Evolutionary conservation across 2,888 invertebrate genomes (phyloP).

Genomic region (Cantharis nigra): DNA sequence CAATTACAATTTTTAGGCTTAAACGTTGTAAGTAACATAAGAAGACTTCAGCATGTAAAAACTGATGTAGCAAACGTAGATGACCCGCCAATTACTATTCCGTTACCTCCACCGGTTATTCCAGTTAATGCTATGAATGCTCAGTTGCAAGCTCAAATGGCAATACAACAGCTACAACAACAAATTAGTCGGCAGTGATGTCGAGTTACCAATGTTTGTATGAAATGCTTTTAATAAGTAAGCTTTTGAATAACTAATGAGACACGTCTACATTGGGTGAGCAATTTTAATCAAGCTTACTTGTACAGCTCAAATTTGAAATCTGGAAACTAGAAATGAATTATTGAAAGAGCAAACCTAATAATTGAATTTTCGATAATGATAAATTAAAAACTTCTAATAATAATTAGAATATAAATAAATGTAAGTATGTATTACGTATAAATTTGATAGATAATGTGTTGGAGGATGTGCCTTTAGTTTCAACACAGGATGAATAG

Average conservation of each 20-base stretch:
- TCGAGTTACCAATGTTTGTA: not conserved
- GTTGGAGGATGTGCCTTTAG: too few relatives aligned
- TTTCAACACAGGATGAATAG: too few relatives aligned
- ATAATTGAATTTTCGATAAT: not conserved
- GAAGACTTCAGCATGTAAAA: slow-evolving; percentile 50
- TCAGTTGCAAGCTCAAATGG: slow-evolving; percentile 25
- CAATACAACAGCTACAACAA: slow-evolving; percentile 23
- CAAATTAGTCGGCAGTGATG: slow-evolving; percentile 9
- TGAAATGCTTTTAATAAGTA: not conserved
- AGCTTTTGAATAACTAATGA: not conserved
- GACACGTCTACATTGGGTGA: not conserved
- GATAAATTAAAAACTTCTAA: not conserved
- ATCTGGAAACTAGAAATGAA: not conserved
- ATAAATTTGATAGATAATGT: too few relatives aligned
- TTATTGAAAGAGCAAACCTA: not conserved
- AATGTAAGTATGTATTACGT: not conserved
- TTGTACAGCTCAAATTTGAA: not conserved
- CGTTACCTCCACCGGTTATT: slow-evolving; percentile 49
- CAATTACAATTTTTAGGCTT: slow-evolving; percentile 44
- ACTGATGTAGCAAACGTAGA: slow-evolving; percentile 3
- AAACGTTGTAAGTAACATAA: slow-evolving; percentile 54
- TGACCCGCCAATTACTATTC: slow-evolving; percentile 49
- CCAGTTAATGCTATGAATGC: slow-evolving; percentile 35
- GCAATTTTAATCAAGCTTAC: not conserved
- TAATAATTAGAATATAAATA: not conserved